Percentiles rank a stretch among this genome's conserved stretches.
Conservation (phyloP, 2,113 vertebrate species). For the Poecile atricapillus region DNA sequence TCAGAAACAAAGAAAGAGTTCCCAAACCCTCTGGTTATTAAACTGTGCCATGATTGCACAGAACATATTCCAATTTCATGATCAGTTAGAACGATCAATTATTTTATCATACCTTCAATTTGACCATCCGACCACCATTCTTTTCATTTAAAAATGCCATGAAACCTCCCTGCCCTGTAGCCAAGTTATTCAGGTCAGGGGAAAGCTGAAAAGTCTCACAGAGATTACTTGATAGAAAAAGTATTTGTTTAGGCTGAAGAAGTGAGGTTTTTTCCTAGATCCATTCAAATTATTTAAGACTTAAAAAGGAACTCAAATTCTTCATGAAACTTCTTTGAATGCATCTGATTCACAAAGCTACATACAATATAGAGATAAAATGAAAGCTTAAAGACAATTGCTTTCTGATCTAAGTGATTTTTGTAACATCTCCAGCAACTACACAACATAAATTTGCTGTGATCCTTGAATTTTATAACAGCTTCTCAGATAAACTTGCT, state of each 20-base stretch:
- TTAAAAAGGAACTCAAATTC: background rate
- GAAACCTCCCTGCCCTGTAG: background rate
- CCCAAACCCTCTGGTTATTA: background rate
- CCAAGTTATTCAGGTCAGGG: background rate
- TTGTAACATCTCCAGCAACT: background rate
- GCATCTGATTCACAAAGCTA: background rate
- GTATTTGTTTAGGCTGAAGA: background rate
- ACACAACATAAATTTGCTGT: background rate
- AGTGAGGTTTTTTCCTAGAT: background rate
- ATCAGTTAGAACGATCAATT: background rate
- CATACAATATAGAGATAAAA: background rate
- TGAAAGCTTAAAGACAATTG: background rate
- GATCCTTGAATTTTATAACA: background rate
- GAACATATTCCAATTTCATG: background rate
- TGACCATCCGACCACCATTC: background rate
- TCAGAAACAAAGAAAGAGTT: background rate
- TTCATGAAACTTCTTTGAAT: background rate
- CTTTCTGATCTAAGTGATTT: background rate
- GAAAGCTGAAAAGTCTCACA: background rate
- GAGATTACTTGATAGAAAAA: background rate
- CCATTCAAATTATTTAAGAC: background rate
- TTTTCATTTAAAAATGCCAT: background rate
- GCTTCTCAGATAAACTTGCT: background rate
- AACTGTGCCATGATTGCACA: background rate
- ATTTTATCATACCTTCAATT: background rate